Base-by-base conservation (phyloP, 2,113 vertebrate genomes). In the Tichodroma muraria region DNA sequence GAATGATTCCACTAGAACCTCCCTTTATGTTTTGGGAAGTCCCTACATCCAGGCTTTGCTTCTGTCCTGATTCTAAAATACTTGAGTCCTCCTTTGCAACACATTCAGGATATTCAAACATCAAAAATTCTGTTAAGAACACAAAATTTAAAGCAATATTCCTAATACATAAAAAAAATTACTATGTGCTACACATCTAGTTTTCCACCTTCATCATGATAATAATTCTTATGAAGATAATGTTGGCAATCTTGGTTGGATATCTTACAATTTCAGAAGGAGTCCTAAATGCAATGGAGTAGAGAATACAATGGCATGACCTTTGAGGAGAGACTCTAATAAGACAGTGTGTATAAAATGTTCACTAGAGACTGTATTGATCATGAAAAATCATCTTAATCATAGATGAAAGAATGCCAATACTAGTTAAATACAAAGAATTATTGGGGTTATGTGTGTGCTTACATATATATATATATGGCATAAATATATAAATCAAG, bases 341-440 rank as follows among this genome's bases (percentile, higher is more conserved):
- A 76, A 81, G 28, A 78, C 7, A 33, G 8, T 1, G 2, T 1
- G 11, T 40, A 9, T 53, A 53, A 89, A 92, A 53, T 3, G 13
- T 42, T 90, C 80, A 57, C 54, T 61, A 40, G 73, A 61, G 44
- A 65, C 37, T 14, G 28, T 73, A 95, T 89, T 89, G 92, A 95
- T 92, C 89, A 35, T 14, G 33, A 38, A 86, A 90, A 37, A 96
- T 81, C 49, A 81, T 24, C 73, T 89, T 95, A 92, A 96, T 81
- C 68, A 75, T 13, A 57, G 45, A 72, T 40, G 86, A 95, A 91
- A 92, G 80, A 64, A 65, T 53, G 80, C 37, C 89, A 87, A 92
- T 93, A 90, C 12, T n/a, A 45, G 49, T 92, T 94, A 94, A 90
- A 81, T 22, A n/a, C 11, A 65, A 78, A 56, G 49, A 78, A 89